Evolutionary conservation across 1,140 invertebrate species (phyloP).

Genomic region (Neoseiulus cucumeris): DNA sequence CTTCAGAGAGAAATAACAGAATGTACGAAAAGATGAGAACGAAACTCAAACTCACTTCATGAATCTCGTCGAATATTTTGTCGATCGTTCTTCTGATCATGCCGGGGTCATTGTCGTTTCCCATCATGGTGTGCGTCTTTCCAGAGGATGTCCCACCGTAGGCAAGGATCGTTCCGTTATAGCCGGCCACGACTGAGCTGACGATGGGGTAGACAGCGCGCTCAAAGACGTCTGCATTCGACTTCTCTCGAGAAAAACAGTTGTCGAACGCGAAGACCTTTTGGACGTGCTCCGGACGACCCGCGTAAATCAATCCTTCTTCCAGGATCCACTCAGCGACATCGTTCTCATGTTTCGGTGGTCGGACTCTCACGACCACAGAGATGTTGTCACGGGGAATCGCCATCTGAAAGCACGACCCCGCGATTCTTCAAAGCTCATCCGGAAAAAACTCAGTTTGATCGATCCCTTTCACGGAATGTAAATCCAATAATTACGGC

Average conservation of each 20-base stretch:
- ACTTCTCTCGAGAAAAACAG: conserved; percentile 40
- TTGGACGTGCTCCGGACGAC: not conserved
- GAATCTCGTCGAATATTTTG: conserved; percentile 48
- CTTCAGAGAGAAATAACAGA: too few relatives aligned
- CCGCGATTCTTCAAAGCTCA: too few relatives aligned
- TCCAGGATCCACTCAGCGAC: not conserved
- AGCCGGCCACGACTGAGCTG: conserved; percentile 47
- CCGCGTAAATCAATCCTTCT: not conserved
- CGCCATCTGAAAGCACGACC: too few relatives aligned
- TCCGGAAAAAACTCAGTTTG: too few relatives aligned
- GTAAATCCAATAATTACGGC: too few relatives aligned
- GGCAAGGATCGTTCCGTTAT: conserved; percentile 72
- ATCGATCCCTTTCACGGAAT: too few relatives aligned
- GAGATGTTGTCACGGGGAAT: conserved; percentile 36
- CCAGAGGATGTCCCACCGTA: conserved; percentile 64
- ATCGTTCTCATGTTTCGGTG: conserved; percentile 20
- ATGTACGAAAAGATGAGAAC: too few relatives aligned
- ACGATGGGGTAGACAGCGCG: conserved; percentile 47
- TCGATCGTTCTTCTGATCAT: conserved; percentile 47
- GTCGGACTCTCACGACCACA: conserved; percentile 51
- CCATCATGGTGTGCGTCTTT: conserved; percentile 50
- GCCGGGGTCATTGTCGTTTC: conserved; percentile 43
- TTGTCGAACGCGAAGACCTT: conserved; percentile 29
- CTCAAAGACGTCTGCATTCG: conserved; percentile 42
- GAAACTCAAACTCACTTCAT: conserved; percentile 31